These are phyloP conservation scores for Hemiprocne comata DNA, from an alignment of 2,113 vertebrate species.

Conservation along the genomic window DNA sequence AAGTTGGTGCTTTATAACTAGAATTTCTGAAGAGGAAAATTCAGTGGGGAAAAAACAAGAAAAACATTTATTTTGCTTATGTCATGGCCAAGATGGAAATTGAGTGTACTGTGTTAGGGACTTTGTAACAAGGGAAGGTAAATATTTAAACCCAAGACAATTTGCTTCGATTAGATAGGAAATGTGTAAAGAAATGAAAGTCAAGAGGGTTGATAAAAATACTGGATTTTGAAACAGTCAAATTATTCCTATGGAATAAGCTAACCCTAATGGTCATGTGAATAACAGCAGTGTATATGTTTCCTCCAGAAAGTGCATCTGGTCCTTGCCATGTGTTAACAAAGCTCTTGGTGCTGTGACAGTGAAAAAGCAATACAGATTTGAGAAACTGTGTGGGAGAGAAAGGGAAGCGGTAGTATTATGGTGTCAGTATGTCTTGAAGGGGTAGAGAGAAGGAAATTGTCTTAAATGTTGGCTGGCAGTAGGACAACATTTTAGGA, in stretches of 20 bases:
- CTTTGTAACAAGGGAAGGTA: rapidly evolving
- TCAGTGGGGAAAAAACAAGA: not conserved
- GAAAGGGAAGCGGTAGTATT: not conserved
- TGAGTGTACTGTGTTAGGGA: not conserved
- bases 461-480: not conserved
- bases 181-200: not conserved
- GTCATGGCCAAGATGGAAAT: not conserved
- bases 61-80: not conserved
- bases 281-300: not conserved
- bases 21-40: not conserved
- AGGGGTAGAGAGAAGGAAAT: not conserved
- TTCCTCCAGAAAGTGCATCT: not conserved
- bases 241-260: not conserved
- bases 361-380: not conserved
- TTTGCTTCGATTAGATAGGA: not conserved
- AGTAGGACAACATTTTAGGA: not conserved
- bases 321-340: not conserved
- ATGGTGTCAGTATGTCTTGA: not conserved
- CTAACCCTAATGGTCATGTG: not conserved
- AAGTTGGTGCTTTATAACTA: not conserved
- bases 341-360: not conserved
- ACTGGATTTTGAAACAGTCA: not conserved
- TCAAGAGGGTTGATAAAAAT: not conserved
- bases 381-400: not conserved
- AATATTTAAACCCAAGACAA: not conserved